Percentiles rank a stretch among this genome's conserved stretches.
phyloP scores from a whole-genome alignment of 2,797 vertebrate genomes.

The Ispidina lecontei region DNA sequence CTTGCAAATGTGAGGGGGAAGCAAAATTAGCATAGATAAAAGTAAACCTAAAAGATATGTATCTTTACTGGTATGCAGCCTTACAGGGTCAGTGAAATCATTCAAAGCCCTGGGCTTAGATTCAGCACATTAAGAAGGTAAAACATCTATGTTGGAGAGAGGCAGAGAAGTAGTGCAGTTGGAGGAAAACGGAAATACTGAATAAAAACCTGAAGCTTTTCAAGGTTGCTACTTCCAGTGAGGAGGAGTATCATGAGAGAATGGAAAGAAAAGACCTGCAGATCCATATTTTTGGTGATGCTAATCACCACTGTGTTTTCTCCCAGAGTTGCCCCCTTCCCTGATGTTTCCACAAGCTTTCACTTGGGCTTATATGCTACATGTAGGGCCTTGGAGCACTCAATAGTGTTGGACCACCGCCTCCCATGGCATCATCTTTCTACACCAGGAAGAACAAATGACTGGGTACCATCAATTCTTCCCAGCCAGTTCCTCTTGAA shows the following conservation, averaged over 20 bases:
- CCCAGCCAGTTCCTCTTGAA: background rate
- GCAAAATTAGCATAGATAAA: constrained; percentile 44
- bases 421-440: background rate
- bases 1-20: constrained; percentile 44
- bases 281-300: constrained; percentile 26
- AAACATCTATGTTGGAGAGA: background rate
- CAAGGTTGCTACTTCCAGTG: constrained; percentile 34
- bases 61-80: constrained; percentile 4
- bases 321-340: constrained; percentile 5
- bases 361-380: background rate
- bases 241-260: constrained; percentile 36
- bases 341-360: background rate
- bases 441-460: background rate
- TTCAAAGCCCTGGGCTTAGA: background rate
- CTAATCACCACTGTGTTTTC: background rate
- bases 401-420: rapidly evolving
- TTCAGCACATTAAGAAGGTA: constrained; percentile 24
- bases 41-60: constrained; percentile 5
- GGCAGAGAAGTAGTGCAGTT: background rate
- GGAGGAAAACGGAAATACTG: constrained; percentile 25
- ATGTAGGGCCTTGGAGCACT: background rate
- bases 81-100: constrained; percentile 17
- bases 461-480: background rate
- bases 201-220: background rate
- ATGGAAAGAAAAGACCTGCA: background rate